Evolutionary conservation across 1,140 invertebrate genomes (phyloP).

Genomic region (Panagrolaimus sp.): DNA sequence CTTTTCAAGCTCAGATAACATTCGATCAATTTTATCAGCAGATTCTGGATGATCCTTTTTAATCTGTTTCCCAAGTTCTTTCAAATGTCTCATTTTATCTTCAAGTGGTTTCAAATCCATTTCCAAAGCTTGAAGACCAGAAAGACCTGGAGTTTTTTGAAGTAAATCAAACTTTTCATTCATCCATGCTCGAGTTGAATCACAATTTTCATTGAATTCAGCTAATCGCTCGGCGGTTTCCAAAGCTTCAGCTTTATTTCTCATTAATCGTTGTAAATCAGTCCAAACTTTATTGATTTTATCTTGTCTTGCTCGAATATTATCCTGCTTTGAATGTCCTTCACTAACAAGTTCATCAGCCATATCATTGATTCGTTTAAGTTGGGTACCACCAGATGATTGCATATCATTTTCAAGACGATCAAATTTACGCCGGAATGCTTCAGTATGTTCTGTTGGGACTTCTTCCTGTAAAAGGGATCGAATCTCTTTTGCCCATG

Average conservation of each 20-base stretch:
- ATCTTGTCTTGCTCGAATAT: constrained; percentile 73
- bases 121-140: constrained; percentile 82
- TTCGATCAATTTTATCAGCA: constrained; percentile 73
- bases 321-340: constrained; percentile 80
- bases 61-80: constrained; percentile 63
- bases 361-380: constrained; percentile 79
- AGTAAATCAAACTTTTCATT: constrained; percentile 74
- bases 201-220: constrained; percentile 83
- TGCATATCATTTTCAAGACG: constrained; percentile 60
- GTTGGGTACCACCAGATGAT: constrained; percentile 70
- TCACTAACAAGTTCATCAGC: constrained; percentile 78
- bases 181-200: constrained; percentile 89
- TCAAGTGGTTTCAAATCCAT: constrained; percentile 51
- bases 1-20: constrained; percentile 77
- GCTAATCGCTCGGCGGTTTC: constrained; percentile 75
- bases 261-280: constrained; percentile 77
- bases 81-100: constrained; percentile 53
- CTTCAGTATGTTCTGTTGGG: constrained; percentile 80
- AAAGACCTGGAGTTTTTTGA: constrained; percentile 69
- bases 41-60: constrained; percentile 85
- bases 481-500: constrained; percentile 93
- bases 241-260: constrained; percentile 74
- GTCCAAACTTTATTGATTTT: constrained; percentile 72
- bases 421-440: constrained; percentile 87
- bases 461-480: constrained; percentile 78